phyloP scores from a whole-genome alignment of 2,888 invertebrate species.

The Diaperis boleti region DNA sequence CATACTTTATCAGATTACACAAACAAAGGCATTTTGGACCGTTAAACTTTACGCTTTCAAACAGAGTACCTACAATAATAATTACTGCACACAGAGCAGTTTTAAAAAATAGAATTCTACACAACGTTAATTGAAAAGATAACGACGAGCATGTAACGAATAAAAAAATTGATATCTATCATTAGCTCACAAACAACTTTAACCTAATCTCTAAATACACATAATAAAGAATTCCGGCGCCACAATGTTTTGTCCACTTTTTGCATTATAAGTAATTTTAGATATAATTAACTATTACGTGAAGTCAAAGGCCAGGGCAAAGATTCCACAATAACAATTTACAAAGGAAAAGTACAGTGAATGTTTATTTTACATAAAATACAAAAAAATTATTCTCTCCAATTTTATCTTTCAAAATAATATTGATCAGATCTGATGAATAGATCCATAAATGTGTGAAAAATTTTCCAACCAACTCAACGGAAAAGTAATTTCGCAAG shows the following conservation, averaged over 20 bases:
- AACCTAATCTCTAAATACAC: slow-evolving; percentile 8
- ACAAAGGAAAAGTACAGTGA: too few relatives aligned
- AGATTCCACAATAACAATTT: too few relatives aligned
- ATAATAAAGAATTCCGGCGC: slow-evolving; percentile 14
- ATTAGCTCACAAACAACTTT: slow-evolving; percentile 13
- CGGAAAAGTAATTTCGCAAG: slow-evolving; percentile 13
- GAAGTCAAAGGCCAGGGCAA: neutral
- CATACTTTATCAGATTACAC: too few relatives aligned
- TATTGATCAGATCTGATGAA: neutral
- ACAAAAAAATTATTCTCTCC: too few relatives aligned
- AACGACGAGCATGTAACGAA: neutral
- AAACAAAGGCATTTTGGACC: too few relatives aligned
- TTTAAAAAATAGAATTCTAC: neutral
- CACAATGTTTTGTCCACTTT: slow-evolving; percentile 5
- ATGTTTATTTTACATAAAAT: too few relatives aligned
- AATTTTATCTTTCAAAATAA: neutral
- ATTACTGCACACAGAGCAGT: too few relatives aligned
- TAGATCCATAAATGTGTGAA: neutral
- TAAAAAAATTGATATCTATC: slow-evolving; percentile 12
- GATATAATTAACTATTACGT: neutral
- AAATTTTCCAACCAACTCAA: neutral
- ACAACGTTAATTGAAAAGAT: slow-evolving; percentile 3
- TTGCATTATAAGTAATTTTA: neutral
- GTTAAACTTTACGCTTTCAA: too few relatives aligned
- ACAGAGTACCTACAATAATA: too few relatives aligned